Conservation (phyloP, 2,797 vertebrate genomes). For the Silurus aristotelis region DNA sequence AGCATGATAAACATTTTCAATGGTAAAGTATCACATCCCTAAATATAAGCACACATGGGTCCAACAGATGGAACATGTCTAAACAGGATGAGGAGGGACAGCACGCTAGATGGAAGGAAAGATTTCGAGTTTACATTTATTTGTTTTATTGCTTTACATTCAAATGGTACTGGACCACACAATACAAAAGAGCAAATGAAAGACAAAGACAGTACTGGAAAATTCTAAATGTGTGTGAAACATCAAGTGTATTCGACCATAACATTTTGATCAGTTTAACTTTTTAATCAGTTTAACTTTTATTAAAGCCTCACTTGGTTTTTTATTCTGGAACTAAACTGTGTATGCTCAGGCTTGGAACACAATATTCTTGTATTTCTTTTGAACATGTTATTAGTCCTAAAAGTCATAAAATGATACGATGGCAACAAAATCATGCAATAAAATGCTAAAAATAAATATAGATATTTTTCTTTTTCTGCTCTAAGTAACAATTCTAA, state of each 20-base stretch:
- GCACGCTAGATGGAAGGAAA: conserved; percentile 28
- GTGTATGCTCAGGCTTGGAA: neutral
- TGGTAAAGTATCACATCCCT: conserved; percentile 1
- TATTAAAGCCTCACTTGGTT: neutral
- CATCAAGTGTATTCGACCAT: conserved; percentile 42
- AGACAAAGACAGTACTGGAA: conserved; percentile 50
- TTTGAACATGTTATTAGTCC: neutral
- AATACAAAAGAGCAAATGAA: conserved; percentile 41
- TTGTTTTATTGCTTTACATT: conserved; percentile 67
- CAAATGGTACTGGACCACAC: conserved; percentile 66
- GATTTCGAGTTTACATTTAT: conserved; percentile 63
- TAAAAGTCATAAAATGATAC: conserved; percentile 11
- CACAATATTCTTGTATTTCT: neutral
- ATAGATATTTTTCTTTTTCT: conserved; percentile 46
- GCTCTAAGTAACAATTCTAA: conserved; percentile 58
- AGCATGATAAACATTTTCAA: neutral
- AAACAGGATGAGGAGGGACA: neutral
- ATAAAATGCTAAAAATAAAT: conserved; percentile 65
- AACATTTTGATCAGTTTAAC: conserved; percentile 21
- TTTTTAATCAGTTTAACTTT: neutral
- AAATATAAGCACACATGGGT: conserved; percentile 12
- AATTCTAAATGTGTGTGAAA: conserved; percentile 50
- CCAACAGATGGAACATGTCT: conserved; percentile 25
- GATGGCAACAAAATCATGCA: conserved; percentile 63
- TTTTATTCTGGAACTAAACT: neutral